Percentiles rank a stretch among this genome's conserved stretches.
phyloP scores from a whole-genome alignment of 2,113 vertebrate genomes.

The Trogon surrucura region DNA sequence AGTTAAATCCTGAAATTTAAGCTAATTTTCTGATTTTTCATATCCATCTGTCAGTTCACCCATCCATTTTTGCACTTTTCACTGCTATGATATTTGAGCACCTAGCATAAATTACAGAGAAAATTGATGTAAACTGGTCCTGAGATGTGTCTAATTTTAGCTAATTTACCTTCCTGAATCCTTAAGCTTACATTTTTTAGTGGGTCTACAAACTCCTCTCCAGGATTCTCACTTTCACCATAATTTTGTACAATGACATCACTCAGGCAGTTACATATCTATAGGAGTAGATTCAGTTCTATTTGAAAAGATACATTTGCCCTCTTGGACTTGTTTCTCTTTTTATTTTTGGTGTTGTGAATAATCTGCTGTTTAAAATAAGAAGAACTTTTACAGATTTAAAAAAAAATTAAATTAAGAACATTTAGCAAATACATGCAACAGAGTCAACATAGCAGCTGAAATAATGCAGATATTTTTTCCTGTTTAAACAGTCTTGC shows the following conservation, averaged over 20 bases:
- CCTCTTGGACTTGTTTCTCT: neutral
- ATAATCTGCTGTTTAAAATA: neutral
- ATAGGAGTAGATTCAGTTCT: neutral
- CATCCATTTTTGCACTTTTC: neutral
- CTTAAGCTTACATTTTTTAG: neutral
- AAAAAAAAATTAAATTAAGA: neutral
- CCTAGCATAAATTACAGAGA: neutral
- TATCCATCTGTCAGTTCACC: neutral
- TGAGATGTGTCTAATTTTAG: conserved; percentile 8
- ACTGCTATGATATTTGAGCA: neutral
- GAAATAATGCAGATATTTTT: neutral
- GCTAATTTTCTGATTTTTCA: conserved; percentile 24
- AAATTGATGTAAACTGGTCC: conserved; percentile 1
- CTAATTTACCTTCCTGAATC: neutral
- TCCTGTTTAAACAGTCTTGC: neutral
- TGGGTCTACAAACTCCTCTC: neutral
- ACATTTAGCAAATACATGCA: neutral
- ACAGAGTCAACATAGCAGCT: neutral
- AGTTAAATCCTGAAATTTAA: conserved; percentile 5
- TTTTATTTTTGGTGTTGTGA: neutral
- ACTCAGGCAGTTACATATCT: neutral
- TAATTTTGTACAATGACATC: neutral
- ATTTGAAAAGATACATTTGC: neutral
- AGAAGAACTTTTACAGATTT: neutral
- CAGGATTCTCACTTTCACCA: neutral